Evolutionary conservation across 2,113 vertebrate genomes (phyloP), one percentile per base, ranked within the genome.

Genomic region (Pachycephala philippinensis): DNA sequence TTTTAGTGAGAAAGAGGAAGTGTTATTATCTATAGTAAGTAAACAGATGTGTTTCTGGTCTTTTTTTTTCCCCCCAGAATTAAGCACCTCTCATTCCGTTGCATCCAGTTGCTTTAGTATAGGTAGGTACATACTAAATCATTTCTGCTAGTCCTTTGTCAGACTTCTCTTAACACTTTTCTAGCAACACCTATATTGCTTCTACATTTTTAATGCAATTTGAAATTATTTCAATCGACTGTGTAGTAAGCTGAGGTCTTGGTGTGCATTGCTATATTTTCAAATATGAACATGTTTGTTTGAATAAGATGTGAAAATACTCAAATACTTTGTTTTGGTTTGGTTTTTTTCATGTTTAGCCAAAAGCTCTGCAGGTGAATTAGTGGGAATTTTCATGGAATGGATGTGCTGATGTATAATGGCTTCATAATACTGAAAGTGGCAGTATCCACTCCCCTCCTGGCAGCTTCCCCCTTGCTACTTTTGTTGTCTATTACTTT

Each of bases 1-100:
- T 75, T 87, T 78, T 49, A 8, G 47, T 88, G 52, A 79, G 52
- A 94, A 93, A 96, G 95, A 52, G 77, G 91, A 97, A 94, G 49
- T 54, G 49, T 52, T 78, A 16, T 26, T 60, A 64, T 44, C 47
- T 87, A 1, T 47, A 33, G 52, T 52, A 65, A 87, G 11, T 82
- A 59, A 82, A 66, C 13, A 89, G 33, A 44, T 66, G 13, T 84
- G 39, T 42, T 89, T 82, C 52, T 91, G 33, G n/a, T 69, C 13
- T 26, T 12, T 28, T 12, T 28, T 24, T 15, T 24, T 8, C 3
- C 10, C 8, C 6, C 19, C 27, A 44, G 49, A 88, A 54, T 37
- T 59, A 45, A 54, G 16, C n/a, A 39, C 14, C 9, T 60, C 40
- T 89, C 21, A 11, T 68, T 87, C 54, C 26, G 22, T 45, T 77